Evolutionary conservation across 2,113 vertebrate genomes (phyloP).

Genomic region (Acanthisitta chloris): DNA sequence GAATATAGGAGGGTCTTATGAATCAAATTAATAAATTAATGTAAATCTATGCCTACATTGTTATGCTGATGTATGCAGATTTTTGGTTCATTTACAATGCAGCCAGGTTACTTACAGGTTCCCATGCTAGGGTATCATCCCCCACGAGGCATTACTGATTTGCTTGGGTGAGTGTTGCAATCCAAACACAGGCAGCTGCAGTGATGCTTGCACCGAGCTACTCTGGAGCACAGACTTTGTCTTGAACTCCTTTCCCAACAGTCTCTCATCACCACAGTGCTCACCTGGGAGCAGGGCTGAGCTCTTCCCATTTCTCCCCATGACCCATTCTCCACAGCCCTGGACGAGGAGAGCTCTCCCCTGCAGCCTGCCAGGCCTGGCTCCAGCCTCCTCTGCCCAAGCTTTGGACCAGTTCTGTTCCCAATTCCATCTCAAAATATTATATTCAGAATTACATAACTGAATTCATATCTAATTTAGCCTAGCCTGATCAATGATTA

Average conservation of each 20-base stretch:
- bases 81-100: background rate
- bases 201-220: background rate
- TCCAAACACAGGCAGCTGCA: background rate
- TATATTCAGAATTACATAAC: background rate
- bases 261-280: background rate
- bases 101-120: background rate
- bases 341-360: background rate
- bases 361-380: background rate
- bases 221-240: background rate
- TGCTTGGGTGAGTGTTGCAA: background rate
- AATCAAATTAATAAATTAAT: background rate
- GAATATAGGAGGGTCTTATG: background rate
- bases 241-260: background rate
- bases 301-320: background rate
- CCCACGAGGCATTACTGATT: background rate
- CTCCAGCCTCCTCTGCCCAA: background rate
- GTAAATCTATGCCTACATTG: background rate
- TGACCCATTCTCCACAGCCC: background rate
- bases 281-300: background rate
- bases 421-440: background rate
- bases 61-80: background rate
- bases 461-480: constrained; percentile 2
- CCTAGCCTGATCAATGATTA: constrained; percentile 32
- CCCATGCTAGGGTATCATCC: background rate
- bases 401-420: background rate